Base-by-base conservation (phyloP, 2,888 invertebrate genomes). In the Tetheella fluctuosa region DNA sequence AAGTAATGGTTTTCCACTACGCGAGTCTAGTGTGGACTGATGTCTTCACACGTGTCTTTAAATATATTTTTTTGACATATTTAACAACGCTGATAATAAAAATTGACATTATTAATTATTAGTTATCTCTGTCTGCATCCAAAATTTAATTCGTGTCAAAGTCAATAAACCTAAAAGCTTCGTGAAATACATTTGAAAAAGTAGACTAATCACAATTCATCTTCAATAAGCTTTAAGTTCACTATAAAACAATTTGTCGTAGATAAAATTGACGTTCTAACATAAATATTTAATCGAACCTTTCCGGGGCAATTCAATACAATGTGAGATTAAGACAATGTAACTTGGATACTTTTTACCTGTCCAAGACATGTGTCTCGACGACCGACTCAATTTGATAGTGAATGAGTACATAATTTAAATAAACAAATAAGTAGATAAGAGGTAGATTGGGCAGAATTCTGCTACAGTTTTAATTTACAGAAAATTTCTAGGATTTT, bases 381-480 rank as follows among this genome's bases (percentile, higher is more conserved):
- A 30, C n/a, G 28, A 30, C 17, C n/a, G 28, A 30, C 17, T 12
- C 25, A 0, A 17, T 25, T 17, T 34, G 8, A 30, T 54, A 2
- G 23, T 20, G 15, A n/a, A 56, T 20, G 10, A 7, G 39, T 25
- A 23, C 53, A 25, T 54, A 56, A 34, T 56, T 56, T 39, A 42
- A 39, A 52, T 52, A 59, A 58, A 37, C 54, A 52, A 68, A 61
- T 59, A 30, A 66, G 10, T 2, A 25, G 25, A 30, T 7, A 13
- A 34, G 34, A 34, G 34, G 86, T 84, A 70, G 34, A 13, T 13
- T 13, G 34, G 34, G 34, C 69, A 15, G 54, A 54, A 48, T 68
- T 70, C 68, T 74, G 71, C 74, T 80, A 78, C 82, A 83, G 82
- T 84, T 88, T 87, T 88, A 88, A 90, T 90, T 88, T 85, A 82